Base-by-base conservation (phyloP, 2,888 invertebrate genomes). In the Phyllotreta cruciferae region DNA sequence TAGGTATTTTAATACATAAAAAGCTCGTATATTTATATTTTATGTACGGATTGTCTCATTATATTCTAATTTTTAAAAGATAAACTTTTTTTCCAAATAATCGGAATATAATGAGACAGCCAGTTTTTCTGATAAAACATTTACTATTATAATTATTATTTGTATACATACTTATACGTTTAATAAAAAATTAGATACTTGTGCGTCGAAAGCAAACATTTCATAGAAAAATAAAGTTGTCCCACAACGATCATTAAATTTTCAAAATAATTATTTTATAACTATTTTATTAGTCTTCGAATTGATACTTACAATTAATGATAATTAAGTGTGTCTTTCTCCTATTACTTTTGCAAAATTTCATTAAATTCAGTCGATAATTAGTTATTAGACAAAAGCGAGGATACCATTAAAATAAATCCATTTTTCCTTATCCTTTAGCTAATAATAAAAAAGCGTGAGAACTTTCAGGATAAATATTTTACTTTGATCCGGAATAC, bases 1-100 rank as follows among this genome's bases (percentile, higher is more conserved):
- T 24, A 24, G 24, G 24, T 64, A 58, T 66, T 56, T 62, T 63
- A 62, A 64, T 67, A 69, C 62, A 72, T 64, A 62, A 42, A 67
- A 71, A 72, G 70, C 72, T 60, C 52, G 35, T 44, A 9, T 35
- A 36, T 50, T 36, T 50, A 35, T 50, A 24, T 47, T 24, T 24
- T 24, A 24, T 24, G 4, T 24, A 24, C 24, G 24, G 24, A 24
- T 3, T 24, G 24, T 24, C 24, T 4, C 24, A 4, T 24, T 24
- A 24, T 24, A 24, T 24, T 24, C 24, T 4, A 24, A 11, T 52
- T 58, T 56, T 63, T 64, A 56, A 53, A 52, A 54, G 61, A 61
- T 34, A 35, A 39, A 52, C 24, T 3, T 24, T 24, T 24, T 4
- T 24, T 24, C 24, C 24, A 24, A 24, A 24, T 24, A 24, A 24